Percentiles rank a stretch among this genome's conserved stretches.
phyloP scores from a whole-genome alignment of 2,797 vertebrate genomes.

The Pipistrellus pipistrellus region DNA sequence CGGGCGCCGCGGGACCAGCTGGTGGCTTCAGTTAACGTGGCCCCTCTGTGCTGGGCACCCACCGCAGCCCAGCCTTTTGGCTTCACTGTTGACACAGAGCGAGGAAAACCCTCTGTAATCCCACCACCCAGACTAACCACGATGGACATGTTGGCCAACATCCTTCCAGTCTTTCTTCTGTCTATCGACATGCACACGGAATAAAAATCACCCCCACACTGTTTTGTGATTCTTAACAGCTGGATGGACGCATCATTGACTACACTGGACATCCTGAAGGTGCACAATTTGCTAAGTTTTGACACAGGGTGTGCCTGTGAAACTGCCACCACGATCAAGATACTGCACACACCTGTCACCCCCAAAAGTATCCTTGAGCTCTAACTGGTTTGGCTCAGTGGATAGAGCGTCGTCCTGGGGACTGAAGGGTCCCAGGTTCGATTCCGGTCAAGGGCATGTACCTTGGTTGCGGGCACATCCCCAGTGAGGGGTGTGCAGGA shows the following conservation, averaged over 20 bases:
- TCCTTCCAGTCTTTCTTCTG: background rate
- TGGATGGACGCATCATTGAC: background rate
- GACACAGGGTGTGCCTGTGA: background rate
- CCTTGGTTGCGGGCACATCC: too few relatives aligned
- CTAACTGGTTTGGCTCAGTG: too few relatives aligned
- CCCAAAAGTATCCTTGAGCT: background rate
- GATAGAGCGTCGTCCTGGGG: too few relatives aligned
- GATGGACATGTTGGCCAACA: background rate
- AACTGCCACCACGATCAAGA: background rate
- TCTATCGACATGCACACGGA: background rate
- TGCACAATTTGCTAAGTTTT: background rate
- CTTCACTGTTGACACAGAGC: background rate
- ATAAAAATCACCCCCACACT: background rate
- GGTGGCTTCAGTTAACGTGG: fast-evolving
- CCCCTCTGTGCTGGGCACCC: background rate
- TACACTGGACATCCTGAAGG: background rate
- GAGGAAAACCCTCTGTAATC: constrained; percentile 19
- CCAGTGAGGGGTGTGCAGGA: too few relatives aligned
- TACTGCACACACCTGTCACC: background rate
- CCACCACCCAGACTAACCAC: background rate
- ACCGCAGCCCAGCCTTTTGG: too few relatives aligned
- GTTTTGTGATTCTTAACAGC: background rate
- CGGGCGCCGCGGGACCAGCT: fast-evolving
- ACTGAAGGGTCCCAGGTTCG: too few relatives aligned
- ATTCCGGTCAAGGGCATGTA: too few relatives aligned